A percentile compares a stretch with the other conserved stretches of the same genome.
These are phyloP conservation scores for Aptenodytes forsteri DNA, from an alignment of 2,113 vertebrate species.

Conservation along the genomic window DNA sequence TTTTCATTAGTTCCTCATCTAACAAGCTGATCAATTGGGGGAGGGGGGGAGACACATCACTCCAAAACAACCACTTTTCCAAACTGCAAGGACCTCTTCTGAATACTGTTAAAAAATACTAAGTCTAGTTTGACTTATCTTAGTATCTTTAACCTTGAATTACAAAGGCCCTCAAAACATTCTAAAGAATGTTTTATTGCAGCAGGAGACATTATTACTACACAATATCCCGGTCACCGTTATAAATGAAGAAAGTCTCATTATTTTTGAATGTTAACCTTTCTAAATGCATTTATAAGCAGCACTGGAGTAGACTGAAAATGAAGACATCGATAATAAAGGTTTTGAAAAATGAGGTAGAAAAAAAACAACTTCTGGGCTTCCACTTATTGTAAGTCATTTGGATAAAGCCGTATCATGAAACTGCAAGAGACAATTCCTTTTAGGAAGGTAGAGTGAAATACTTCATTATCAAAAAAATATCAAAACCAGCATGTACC, in stretches of 20 bases:
- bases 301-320: background rate
- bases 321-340: background rate
- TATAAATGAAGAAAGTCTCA: background rate
- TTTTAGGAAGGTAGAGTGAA: background rate
- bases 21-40: background rate
- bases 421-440: background rate
- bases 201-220: background rate
- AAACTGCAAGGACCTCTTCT: background rate
- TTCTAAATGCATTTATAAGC: conserved; percentile 9
- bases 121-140: background rate
- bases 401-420: background rate
- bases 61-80: background rate
- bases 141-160: conserved; percentile 25
- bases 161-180: background rate
- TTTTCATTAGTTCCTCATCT: background rate
- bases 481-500: background rate
- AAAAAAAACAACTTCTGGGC: background rate
- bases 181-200: background rate
- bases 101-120: background rate
- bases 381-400: background rate
- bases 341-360: background rate
- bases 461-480: background rate
- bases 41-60: too few relatives aligned
- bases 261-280: conserved; percentile 29
- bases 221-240: background rate